phyloP scores from a whole-genome alignment of 2,888 invertebrate species.

The Drosophila falleni region DNA sequence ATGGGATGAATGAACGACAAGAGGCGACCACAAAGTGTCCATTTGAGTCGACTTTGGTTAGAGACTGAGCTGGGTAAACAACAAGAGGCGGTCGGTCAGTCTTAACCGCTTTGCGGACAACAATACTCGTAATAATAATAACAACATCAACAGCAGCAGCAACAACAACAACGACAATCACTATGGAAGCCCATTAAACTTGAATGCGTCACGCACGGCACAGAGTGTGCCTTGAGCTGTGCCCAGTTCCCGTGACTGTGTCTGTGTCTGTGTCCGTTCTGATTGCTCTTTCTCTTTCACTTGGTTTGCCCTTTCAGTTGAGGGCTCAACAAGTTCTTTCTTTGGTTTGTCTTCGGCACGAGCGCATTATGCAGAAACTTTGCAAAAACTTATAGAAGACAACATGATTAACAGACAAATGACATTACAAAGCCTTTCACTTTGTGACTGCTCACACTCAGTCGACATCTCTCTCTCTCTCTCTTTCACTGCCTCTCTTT shows the following conservation, averaged over 20 bases:
- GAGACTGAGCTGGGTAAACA: conserved; percentile 32
- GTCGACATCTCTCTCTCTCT: not conserved
- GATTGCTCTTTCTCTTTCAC: not conserved
- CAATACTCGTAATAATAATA: conserved; percentile 17
- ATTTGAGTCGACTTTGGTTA: conserved; percentile 53
- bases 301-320: conserved; percentile 15
- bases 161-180: conserved; percentile 35
- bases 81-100: conserved; percentile 26
- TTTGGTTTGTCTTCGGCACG: conserved; percentile 59
- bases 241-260: conserved; percentile 3
- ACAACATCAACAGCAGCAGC: conserved; percentile 17
- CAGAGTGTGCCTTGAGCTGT: conserved; percentile 22
- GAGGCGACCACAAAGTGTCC: conserved; percentile 57
- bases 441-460: conserved; percentile 49
- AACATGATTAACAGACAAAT: conserved; percentile 78
- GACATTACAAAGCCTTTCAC: conserved; percentile 75
- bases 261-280: not conserved
- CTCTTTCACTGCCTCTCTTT: not conserved
- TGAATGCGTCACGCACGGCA: conserved; percentile 69
- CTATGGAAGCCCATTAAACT: conserved; percentile 61
- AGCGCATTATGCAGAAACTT: conserved; percentile 72
- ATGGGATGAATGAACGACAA: not conserved
- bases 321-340: conserved; percentile 70
- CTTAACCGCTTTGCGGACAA: conserved; percentile 26
- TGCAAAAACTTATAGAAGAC: conserved; percentile 69